Conservation (phyloP, 1,140 invertebrate genomes). For the Drosophila kohkoa region DNA sequence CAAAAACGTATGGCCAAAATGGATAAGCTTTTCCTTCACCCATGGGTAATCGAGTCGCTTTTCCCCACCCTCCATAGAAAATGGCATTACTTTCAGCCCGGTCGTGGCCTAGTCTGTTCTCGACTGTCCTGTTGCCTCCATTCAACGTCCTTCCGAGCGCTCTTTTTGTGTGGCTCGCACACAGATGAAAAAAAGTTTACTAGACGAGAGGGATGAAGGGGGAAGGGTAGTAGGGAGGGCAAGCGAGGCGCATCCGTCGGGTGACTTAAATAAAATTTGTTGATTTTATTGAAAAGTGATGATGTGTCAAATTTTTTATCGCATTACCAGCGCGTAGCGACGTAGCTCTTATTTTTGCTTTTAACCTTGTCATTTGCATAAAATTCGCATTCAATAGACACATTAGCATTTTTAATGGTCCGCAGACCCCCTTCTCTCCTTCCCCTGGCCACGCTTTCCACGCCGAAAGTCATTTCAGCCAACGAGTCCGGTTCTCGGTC, state of each 20-base stretch:
- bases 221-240: background rate
- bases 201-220: background rate
- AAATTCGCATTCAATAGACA: conserved; percentile 81
- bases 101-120: background rate
- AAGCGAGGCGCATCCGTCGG: conserved; percentile 71
- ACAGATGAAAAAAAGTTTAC: conserved; percentile 26
- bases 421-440: background rate
- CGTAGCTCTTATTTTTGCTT: conserved; percentile 76
- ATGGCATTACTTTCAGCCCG: conserved; percentile 59
- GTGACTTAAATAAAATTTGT: conserved; percentile 82
- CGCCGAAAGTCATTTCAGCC: conserved; percentile 66
- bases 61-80: conserved; percentile 52
- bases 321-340: conserved; percentile 64
- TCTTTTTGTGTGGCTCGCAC: conserved; percentile 37
- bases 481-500: conserved; percentile 8
- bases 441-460: background rate
- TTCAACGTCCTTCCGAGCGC: conserved; percentile 51
- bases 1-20: conserved; percentile 79
- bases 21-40: conserved; percentile 70
- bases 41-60: conserved; percentile 26
- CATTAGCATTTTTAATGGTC: conserved; percentile 81
- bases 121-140: conserved; percentile 38
- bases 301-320: conserved; percentile 83
- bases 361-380: conserved; percentile 82
- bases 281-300: conserved; percentile 83